Conservation (phyloP, 2,888 invertebrate species). For the Hydrotaea diabolus region DNA sequence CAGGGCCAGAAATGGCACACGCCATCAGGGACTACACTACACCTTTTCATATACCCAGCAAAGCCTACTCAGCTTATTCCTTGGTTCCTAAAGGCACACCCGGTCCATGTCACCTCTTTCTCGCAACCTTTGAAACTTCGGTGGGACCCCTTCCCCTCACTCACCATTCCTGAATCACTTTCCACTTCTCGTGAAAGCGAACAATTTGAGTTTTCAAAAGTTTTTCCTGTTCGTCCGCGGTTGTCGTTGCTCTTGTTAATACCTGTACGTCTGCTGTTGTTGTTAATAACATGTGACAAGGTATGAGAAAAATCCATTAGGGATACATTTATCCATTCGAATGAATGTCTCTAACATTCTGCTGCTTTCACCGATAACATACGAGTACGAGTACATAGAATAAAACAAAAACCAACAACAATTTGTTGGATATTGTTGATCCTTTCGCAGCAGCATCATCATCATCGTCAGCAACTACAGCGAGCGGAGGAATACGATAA, state of each 20-base stretch:
- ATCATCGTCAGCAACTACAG: not conserved
- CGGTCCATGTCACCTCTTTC: too few species aligned
- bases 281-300: slow-evolving; percentile 41
- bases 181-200: slow-evolving; percentile 3
- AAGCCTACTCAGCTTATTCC: too few species aligned
- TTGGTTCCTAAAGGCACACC: too few species aligned
- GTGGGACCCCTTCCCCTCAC: too few species aligned
- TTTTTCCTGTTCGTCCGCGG: not conserved
- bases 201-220: not conserved
- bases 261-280: not conserved
- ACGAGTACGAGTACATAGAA: too few species aligned
- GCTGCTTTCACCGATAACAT: too few species aligned
- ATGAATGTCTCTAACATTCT: not conserved
- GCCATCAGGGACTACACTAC: too few species aligned
- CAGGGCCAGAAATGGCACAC: too few species aligned
- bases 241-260: not conserved
- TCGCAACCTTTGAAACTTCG: too few species aligned
- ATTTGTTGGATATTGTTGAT: slow-evolving; percentile 7
- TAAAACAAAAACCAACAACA: not conserved
- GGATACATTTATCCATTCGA: slow-evolving; percentile 30
- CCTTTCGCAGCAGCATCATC: not conserved
- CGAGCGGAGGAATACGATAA: not conserved
- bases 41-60: too few species aligned
- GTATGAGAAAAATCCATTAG: slow-evolving; percentile 53
- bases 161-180: too few species aligned